Base-by-base conservation (phyloP, 2,797 vertebrate species). In the Cyclura pinguis region DNA sequence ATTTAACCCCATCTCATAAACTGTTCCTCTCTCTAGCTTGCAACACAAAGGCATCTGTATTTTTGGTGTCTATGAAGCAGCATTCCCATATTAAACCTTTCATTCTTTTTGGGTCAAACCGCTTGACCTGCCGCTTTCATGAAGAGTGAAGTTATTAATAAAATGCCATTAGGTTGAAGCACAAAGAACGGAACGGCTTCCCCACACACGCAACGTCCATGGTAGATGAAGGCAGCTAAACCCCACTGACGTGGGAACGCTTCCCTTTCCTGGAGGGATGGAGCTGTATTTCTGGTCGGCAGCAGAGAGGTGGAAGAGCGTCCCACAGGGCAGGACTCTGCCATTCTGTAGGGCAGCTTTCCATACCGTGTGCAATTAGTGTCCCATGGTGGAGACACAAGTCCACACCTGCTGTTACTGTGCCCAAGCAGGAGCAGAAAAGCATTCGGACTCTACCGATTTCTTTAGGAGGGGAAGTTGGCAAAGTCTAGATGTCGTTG, bases 1-100 rank as follows among this genome's bases (percentile, higher is more conserved):
- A 59, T 29, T 62, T 35, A 83, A 83, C 62, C 69, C 87, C 80
- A 74, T 52, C 27, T 83, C 67, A 83, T 74, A 88, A 88, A 59
- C n/a, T 64, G 35, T 47, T 59, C 80, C 47, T 14, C 80, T 47
- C 29, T 42, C 73, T 27, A 12, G 7, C 2, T n/a, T 76, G 29
- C 29, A 29, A 18, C 9, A 32, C 42, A 62, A 29, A 76, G 20
- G 13, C 20, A 78, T 13, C 59, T 42, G 24, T 42, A 32, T 52
- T 62, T 62, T 35, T 20, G 59, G 4, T 18, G 38, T n/a, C 27
- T 5, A 84, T 47, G 38, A 50, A 84, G 82, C 2, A 4, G 42
- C 59, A n/a, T 32, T 69, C 42, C 27, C 18, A 29, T 12, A 69
- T 69, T n/a, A 42, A 87, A 64, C 59, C 76, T 47, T 47, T 35